A percentile compares a stretch with the other conserved stretches of the same genome.
Conservation (phyloP, 2,797 vertebrate genomes). For the Lemur catta region DNA sequence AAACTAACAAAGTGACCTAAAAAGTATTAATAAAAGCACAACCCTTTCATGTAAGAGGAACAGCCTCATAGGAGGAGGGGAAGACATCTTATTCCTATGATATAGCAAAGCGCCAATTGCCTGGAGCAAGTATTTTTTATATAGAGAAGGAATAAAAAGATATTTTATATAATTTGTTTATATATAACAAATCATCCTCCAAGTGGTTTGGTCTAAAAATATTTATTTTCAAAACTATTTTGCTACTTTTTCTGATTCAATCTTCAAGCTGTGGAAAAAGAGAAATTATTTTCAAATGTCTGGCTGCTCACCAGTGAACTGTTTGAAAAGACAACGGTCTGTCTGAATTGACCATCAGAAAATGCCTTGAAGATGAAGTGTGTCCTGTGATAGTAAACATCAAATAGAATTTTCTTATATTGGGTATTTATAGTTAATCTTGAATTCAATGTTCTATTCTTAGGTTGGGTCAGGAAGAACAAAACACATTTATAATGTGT, state of each 20-base stretch:
- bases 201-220: not conserved
- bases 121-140: not conserved
- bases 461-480: not conserved
- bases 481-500: not conserved
- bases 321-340: not conserved
- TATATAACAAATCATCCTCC: not conserved
- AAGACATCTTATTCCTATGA: not conserved
- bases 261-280: not conserved
- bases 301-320: not conserved
- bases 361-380: not conserved
- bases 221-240: constrained; percentile 3
- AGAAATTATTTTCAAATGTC: constrained; percentile 32
- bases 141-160: not conserved
- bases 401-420: not conserved
- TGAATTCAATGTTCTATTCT: constrained; percentile 14
- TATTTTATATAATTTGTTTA: not conserved
- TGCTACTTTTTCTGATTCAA: not conserved
- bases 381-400: not conserved
- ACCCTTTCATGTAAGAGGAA: not conserved
- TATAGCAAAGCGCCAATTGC: not conserved
- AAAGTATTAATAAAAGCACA: not conserved
- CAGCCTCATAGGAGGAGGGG: not conserved
- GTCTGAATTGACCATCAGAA: not conserved
- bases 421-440: not conserved
- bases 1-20: not conserved